A percentile compares a stretch with the other conserved stretches of the same genome.
Evolutionary conservation across 2,888 invertebrate genomes (phyloP).

Genomic region (Eumacrocentrus americanus): DNA sequence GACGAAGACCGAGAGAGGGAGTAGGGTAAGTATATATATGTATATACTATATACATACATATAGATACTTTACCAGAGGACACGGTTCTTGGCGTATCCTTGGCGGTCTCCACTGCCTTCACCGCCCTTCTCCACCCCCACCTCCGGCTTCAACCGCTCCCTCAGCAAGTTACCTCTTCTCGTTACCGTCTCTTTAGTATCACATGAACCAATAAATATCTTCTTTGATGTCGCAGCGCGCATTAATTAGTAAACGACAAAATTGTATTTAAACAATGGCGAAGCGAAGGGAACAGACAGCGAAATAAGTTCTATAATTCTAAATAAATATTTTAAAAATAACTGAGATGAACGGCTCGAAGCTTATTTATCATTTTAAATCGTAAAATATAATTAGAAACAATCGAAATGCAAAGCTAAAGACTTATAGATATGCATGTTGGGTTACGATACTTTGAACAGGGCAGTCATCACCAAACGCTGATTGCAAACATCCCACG

Average conservation of each 20-base stretch:
- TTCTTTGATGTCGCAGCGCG: slow-evolving; percentile 64
- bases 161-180: slow-evolving; percentile 58
- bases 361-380: no score
- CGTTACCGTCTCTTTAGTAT: slow-evolving; percentile 63
- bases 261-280: slow-evolving; percentile 69
- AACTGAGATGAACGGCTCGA: no score
- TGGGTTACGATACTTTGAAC: background rate
- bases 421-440: no score
- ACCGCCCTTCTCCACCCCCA: slow-evolving; percentile 39
- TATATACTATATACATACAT: slow-evolving; percentile 36
- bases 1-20: slow-evolving; percentile 24
- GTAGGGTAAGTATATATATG: slow-evolving; percentile 23
- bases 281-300: slow-evolving; percentile 44
- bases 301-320: slow-evolving; percentile 1
- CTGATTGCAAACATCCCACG: slow-evolving; percentile 58
- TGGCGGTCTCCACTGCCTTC: slow-evolving; percentile 28
- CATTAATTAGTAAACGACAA: slow-evolving; percentile 70
- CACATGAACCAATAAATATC: slow-evolving; percentile 64
- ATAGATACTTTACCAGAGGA: slow-evolving; percentile 48
- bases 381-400: no score
- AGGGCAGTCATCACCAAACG: slow-evolving; percentile 42
- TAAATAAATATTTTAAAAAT: background rate
- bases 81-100: slow-evolving; percentile 38
- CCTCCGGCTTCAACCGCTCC: slow-evolving; percentile 56
- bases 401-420: no score